Base-by-base conservation (phyloP, 2,797 vertebrate genomes). In the Lacerta bilineata region DNA sequence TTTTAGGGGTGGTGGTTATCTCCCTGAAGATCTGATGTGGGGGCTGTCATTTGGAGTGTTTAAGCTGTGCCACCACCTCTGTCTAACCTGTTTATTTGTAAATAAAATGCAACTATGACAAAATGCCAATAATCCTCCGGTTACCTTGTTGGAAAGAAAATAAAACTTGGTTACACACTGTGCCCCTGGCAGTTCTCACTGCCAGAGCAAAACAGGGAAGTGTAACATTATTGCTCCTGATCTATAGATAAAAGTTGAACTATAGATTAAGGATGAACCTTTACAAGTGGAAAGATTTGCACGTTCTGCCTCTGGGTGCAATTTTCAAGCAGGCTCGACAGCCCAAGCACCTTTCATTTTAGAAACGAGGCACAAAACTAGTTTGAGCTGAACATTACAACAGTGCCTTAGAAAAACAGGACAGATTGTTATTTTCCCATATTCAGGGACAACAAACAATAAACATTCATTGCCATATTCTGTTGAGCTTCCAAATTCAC, bases 391-490 rank as follows among this genome's bases (percentile, higher is more conserved):
- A 46, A 18, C 71, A 80, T 61, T 72, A 23, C 33, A 41, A 81
- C n/a, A 80, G 17, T 13, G 18, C 18, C 15, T 69, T 81, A 87
- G 80, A 74, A 87, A 72, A 5, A 27, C 8, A 39, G 39, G 50
- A 33, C 23, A 81, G 33, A 5, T 41, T 17, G 55, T 84, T 6
- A 50, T 50, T 41, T 43, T 85, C 17, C 0, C 4, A 23, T 66
- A 1, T 61, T 91, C 66, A 83, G 91, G 36, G 80, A 4, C 27
- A 82, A 27, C 61, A 59, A 36, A 1, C 43, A 68, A 78, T 46
- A 81, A 72, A 4, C 8, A 69, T 61, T 69, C 81, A 84, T 83
- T 86, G 88, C 61, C 61, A 68, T 80, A 10, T 71, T 77, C 10
- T 1, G 29, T 72, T 66, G 13, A 89, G 55, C 43, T 74, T 15